A percentile compares a stretch with the other conserved stretches of the same genome.
phyloP scores from a whole-genome alignment of 2,797 vertebrate genomes.

The Myotis findleyi region DNA sequence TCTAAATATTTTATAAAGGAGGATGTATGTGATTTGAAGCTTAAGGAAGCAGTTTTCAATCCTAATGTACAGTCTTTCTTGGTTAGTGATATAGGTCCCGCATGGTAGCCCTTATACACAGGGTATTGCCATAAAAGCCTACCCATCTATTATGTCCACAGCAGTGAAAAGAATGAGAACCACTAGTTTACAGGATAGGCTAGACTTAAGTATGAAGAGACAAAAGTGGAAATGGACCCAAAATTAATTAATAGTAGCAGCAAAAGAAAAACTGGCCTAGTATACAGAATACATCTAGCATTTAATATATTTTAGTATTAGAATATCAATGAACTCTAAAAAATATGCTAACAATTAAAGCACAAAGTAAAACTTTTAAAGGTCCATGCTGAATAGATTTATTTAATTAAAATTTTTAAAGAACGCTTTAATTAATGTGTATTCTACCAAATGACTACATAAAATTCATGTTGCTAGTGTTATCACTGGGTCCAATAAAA shows the following conservation, averaged over 20 bases:
- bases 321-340: not conserved
- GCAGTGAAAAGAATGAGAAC: constrained; percentile 21
- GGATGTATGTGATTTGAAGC: not conserved
- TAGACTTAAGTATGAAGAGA: constrained; percentile 40
- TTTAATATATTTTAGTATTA: constrained; percentile 41
- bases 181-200: not conserved
- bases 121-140: not conserved
- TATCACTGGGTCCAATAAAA: not conserved
- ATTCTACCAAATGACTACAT: constrained; percentile 22
- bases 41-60: constrained; percentile 43
- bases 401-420: not conserved
- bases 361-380: constrained; percentile 49
- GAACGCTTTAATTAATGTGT: not conserved
- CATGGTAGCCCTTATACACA: not conserved
- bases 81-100: not conserved
- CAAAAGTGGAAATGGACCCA: constrained; percentile 34
- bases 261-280: constrained; percentile 40
- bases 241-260: not conserved
- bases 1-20: constrained; percentile 3
- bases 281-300: constrained; percentile 43
- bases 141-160: not conserved
- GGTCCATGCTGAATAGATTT: not conserved
- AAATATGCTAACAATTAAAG: constrained; percentile 15
- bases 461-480: constrained; percentile 24
- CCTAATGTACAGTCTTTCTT: not conserved